A percentile compares a stretch with the other conserved stretches of the same genome.
Evolutionary conservation across 2,888 invertebrate species (phyloP).

Genomic region (Zaprionus lineosus): DNA sequence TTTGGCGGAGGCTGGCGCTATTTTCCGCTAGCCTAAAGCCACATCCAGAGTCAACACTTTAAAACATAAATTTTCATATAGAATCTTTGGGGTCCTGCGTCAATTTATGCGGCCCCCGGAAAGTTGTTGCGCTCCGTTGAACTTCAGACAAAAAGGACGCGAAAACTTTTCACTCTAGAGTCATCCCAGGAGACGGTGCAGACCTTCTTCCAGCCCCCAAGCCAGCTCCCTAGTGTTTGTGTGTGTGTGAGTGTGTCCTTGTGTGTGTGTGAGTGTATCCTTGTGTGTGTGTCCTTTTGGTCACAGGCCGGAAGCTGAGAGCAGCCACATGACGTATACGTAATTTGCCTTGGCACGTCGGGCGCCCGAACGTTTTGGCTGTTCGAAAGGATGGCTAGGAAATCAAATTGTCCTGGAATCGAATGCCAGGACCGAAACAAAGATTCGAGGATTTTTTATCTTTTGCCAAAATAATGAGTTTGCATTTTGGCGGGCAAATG

Average conservation of each 20-base stretch:
- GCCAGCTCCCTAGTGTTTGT: neutral
- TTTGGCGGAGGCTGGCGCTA: constrained; percentile 21
- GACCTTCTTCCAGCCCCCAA: neutral
- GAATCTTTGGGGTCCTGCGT: constrained; percentile 42
- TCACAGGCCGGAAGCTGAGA: constrained; percentile 22
- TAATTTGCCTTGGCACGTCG: constrained; percentile 36
- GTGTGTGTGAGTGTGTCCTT: constrained; percentile 7
- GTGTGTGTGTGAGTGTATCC: neutral
- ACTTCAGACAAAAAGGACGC: constrained; percentile 62
- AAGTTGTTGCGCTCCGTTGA: constrained; percentile 71
- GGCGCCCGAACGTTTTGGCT: too few species aligned
- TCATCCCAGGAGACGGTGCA: constrained; percentile 26
- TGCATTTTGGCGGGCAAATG: constrained; percentile 66
- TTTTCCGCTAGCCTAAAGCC: constrained; percentile 14
- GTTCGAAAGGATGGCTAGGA: too few species aligned
- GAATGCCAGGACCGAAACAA: constrained; percentile 25
- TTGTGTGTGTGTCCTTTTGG: constrained; percentile 5
- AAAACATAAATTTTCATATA: constrained; percentile 36
- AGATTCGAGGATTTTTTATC: constrained; percentile 50
- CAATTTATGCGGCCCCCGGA: constrained; percentile 43
- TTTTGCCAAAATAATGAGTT: constrained; percentile 65
- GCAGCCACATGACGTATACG: constrained; percentile 57
- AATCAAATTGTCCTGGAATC: constrained; percentile 37
- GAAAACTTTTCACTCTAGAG: constrained; percentile 67
- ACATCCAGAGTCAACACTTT: constrained; percentile 27